Evolutionary conservation across 2,888 invertebrate genomes (phyloP).

Genomic region (Noctuana brunneofusca): DNA sequence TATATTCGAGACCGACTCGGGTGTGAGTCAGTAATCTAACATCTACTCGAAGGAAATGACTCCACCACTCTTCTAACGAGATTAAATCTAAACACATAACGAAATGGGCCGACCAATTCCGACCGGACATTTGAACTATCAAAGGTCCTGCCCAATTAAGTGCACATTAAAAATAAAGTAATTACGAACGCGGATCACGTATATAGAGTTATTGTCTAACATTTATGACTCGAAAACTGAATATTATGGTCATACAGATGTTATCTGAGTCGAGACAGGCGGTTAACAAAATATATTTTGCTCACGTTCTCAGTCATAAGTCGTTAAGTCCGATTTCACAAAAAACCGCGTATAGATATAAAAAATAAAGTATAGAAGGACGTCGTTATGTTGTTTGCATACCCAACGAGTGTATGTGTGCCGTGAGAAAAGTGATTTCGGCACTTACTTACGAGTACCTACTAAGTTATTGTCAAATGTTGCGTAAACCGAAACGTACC

Average conservation of each 20-base stretch:
- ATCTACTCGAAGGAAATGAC: constrained; percentile 33
- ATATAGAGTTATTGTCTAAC: constrained; percentile 72
- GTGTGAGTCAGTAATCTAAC: constrained; percentile 34
- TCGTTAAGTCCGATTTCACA: constrained; percentile 61
- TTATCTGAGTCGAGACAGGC: constrained; percentile 64
- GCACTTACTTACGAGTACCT: neutral
- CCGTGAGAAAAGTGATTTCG: constrained; percentile 63
- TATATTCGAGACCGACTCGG: constrained; percentile 18
- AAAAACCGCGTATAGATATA: constrained; percentile 59
- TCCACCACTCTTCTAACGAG: constrained; percentile 26
- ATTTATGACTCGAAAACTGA: constrained; percentile 60
- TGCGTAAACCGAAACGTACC: constrained; percentile 33
- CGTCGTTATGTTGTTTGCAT: constrained; percentile 57
- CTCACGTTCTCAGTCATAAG: constrained; percentile 77
- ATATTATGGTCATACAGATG: constrained; percentile 69
- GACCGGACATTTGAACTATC: constrained; percentile 37
- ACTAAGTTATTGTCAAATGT: constrained; percentile 38
- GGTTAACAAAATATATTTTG: constrained; percentile 67
- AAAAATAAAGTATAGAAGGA: constrained; percentile 61
- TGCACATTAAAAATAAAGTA: constrained; percentile 54
- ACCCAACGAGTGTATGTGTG: constrained; percentile 54
- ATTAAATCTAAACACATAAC: constrained; percentile 31
- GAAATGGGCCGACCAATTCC: constrained; percentile 24
- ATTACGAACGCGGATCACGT: constrained; percentile 70
- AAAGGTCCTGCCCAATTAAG: constrained; percentile 47